Evolutionary conservation across 2,888 invertebrate genomes (phyloP).

Genomic region (Cryptocephalus primarius): DNA sequence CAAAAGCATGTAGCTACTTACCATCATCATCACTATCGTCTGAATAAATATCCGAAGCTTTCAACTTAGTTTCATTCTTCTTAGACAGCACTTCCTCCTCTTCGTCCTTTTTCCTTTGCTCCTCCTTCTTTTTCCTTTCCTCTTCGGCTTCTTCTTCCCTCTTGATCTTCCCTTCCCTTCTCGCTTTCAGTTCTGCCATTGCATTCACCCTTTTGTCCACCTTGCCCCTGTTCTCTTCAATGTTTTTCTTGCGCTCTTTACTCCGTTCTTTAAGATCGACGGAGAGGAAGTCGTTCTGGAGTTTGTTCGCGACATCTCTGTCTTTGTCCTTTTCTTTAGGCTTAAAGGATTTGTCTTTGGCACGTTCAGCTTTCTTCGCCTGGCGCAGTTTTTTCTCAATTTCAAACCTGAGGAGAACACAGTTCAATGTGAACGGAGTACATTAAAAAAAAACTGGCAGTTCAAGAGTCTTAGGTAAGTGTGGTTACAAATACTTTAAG

Average conservation of each 20-base stretch:
- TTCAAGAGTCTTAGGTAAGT: too few species aligned
- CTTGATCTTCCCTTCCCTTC: slow-evolving; percentile 75
- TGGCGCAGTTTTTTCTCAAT: slow-evolving; percentile 86
- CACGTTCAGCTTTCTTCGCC: slow-evolving; percentile 66
- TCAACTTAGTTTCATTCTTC: slow-evolving; percentile 67
- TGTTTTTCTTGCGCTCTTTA: slow-evolving; percentile 80
- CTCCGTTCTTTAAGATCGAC: slow-evolving; percentile 68
- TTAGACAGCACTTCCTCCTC: slow-evolving; percentile 38
- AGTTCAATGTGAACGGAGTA: not conserved
- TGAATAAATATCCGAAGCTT: slow-evolving; percentile 92
- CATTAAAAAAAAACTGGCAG: too few species aligned
- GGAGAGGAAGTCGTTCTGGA: slow-evolving; percentile 34
- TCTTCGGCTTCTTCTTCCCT: slow-evolving; percentile 48
- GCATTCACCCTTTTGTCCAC: slow-evolving; percentile 66
- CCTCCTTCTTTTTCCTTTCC: slow-evolving; percentile 39
- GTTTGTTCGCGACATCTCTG: slow-evolving; percentile 41
- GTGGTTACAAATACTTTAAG: too few species aligned
- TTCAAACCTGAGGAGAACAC: slow-evolving; percentile 58
- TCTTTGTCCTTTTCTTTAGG: slow-evolving; percentile 68
- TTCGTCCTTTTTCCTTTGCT: slow-evolving; percentile 48
- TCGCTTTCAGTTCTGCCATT: slow-evolving; percentile 83
- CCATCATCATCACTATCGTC: slow-evolving; percentile 61
- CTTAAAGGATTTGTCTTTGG: slow-evolving; percentile 49
- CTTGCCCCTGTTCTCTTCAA: slow-evolving; percentile 73
- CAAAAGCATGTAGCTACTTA: slow-evolving; percentile 3